These are phyloP conservation scores for Cephus spinipes DNA, from an alignment of 2,888 invertebrate genomes.

Conservation along the genomic window DNA sequence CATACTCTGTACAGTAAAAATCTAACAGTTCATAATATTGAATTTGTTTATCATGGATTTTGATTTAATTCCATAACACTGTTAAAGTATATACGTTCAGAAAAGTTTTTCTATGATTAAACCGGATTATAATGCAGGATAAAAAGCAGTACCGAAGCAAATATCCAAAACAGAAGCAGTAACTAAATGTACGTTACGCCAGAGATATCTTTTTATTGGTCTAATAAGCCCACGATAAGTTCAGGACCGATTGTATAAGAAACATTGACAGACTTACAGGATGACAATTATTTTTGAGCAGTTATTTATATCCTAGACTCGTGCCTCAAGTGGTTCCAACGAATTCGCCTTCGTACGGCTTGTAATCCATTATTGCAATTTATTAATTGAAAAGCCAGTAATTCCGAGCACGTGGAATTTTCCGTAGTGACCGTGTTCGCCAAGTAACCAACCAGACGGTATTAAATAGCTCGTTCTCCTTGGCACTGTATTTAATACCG, in stretches of 20 bases:
- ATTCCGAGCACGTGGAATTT: neutral
- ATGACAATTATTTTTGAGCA: neutral
- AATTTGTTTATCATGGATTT: neutral
- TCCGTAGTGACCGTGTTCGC: neutral
- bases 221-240: neutral
- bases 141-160: too few species aligned
- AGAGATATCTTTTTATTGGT: neutral
- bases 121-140: too few species aligned
- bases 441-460: neutral
- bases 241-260: neutral
- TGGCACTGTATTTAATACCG: neutral
- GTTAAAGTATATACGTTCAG: neutral
- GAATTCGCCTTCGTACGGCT: neutral
- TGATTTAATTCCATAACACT: neutral
- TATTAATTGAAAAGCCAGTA: neutral
- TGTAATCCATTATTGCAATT: neutral
- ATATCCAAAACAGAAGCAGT: neutral
- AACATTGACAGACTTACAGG: neutral
- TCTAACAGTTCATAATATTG: neutral
- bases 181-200: neutral
- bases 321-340: neutral
- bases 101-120: neutral
- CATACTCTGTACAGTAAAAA: neutral
- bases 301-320: neutral
- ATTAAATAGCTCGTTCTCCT: neutral